A percentile compares a stretch with the other conserved stretches of the same genome.
phyloP scores from a whole-genome alignment of 2,888 invertebrate species.

The Eudasyphora cyanicolor region DNA sequence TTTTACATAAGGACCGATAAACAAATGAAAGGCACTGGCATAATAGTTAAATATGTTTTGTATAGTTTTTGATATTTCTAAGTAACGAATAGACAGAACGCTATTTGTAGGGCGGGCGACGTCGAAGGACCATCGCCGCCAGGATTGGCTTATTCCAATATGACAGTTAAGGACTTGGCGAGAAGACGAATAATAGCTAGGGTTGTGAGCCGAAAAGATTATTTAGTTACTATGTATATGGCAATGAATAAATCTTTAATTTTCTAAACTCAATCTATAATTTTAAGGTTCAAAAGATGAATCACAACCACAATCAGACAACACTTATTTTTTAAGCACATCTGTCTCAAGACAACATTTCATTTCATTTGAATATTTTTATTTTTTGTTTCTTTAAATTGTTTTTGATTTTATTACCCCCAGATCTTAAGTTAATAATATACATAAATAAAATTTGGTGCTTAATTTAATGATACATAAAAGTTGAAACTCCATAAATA shows the following conservation, averaged over 20 bases:
- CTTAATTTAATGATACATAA: constrained; percentile 55
- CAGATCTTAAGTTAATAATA: constrained; percentile 44
- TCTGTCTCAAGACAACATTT: constrained; percentile 54
- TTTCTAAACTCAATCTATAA: constrained; percentile 41
- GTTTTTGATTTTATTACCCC: constrained; percentile 23
- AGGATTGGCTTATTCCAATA: too few species aligned
- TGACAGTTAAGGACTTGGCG: background rate
- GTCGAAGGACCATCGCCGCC: background rate
- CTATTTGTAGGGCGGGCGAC: too few species aligned
- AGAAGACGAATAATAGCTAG: constrained; percentile 32
- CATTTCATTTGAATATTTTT: constrained; percentile 31
- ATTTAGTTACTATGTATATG: constrained; percentile 59
- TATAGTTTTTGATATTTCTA: constrained; percentile 29
- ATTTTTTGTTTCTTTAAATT: constrained; percentile 22
- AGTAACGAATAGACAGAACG: background rate
- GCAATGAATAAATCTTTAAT: constrained; percentile 8
- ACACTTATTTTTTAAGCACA: constrained; percentile 65
- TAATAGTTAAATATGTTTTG: constrained; percentile 39
- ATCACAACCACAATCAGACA: constrained; percentile 32
- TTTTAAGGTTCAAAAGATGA: constrained; percentile 31
- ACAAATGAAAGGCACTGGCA: constrained; percentile 7
- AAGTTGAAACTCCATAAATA: constrained; percentile 8
- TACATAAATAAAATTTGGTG: constrained; percentile 52
- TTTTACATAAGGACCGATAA: constrained; percentile 17
- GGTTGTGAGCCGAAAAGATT: constrained; percentile 61